These are phyloP conservation scores for Chelmon rostratus DNA, from an alignment of 2,797 vertebrate genomes.

Conservation along the genomic window DNA sequence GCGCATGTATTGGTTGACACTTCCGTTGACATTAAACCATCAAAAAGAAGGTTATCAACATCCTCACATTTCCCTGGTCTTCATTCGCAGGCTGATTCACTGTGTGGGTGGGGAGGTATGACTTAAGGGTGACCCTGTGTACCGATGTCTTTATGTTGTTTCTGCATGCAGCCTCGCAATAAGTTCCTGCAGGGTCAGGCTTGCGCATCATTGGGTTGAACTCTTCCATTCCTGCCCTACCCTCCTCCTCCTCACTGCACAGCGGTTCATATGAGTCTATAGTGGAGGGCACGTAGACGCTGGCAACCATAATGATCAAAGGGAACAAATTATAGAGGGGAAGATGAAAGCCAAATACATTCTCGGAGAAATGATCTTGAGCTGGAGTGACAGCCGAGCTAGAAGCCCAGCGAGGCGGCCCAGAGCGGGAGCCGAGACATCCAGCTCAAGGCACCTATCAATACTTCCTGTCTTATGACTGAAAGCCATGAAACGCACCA, in stretches of 20 bases:
- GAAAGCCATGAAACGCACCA: constrained; percentile 88
- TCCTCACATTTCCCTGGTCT: constrained; percentile 18
- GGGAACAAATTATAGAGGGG: constrained; percentile 56
- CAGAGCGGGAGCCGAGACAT: constrained; percentile 55
- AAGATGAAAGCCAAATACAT: constrained; percentile 69
- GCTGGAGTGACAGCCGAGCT: constrained; percentile 62
- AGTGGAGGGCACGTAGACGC: constrained; percentile 42
- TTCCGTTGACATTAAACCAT: constrained; percentile 19
- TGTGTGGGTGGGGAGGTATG: constrained; percentile 35
- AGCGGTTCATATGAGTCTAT: constrained; percentile 54
- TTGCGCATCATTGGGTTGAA: constrained; percentile 51
- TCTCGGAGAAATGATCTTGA: constrained; percentile 67
- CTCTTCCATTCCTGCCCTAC: constrained; percentile 35
- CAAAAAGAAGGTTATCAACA: neutral
- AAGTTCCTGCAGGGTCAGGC: constrained; percentile 56
- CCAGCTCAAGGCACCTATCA: constrained; percentile 66
- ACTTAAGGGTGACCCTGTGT: constrained; percentile 40
- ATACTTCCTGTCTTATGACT: constrained; percentile 84
- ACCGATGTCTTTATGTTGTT: constrained; percentile 37
- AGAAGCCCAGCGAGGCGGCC: constrained; percentile 52
- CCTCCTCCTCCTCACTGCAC: constrained; percentile 47
- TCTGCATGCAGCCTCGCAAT: constrained; percentile 53
- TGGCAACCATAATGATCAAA: constrained; percentile 54
- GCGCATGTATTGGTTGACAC: neutral
- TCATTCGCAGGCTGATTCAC: constrained; percentile 24